Conservation (phyloP, 2,797 vertebrate genomes). For the Phyllotis vaccarum region DNA sequence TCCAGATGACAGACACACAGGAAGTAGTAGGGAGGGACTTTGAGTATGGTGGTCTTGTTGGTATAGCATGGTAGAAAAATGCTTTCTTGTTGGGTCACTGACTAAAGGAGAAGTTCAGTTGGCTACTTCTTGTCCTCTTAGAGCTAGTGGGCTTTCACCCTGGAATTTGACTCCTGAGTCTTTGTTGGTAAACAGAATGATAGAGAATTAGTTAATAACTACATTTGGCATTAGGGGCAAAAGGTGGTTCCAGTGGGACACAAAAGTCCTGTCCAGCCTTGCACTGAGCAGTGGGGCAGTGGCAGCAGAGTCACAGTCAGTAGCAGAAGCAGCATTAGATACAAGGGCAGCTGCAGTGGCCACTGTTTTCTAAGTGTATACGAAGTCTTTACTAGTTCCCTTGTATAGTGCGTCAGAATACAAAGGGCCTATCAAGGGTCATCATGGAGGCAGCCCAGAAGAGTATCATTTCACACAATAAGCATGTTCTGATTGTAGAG, state of each 20-base stretch:
- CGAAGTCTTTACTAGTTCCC: not conserved
- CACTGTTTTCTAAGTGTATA: not conserved
- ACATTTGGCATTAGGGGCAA: not conserved
- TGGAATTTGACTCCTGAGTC: not conserved
- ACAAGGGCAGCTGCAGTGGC: not conserved
- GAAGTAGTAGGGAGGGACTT: not conserved
- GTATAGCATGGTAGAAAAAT: not conserved
- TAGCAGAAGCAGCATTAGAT: not conserved
- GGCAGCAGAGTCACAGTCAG: not conserved
- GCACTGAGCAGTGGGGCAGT: not conserved
- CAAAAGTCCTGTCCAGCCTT: not conserved
- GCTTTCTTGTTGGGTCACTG: not conserved
- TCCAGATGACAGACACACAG: not conserved
- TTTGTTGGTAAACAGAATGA: not conserved
- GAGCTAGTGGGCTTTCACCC: not conserved
- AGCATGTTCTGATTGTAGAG: not conserved
- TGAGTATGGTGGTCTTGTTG: not conserved
- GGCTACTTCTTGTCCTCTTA: not conserved
- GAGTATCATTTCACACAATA: not conserved
- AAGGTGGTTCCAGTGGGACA: not conserved
- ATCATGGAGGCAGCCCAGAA: not conserved
- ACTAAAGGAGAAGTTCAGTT: not conserved
- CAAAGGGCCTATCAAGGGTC: not conserved
- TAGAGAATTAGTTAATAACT: not conserved
- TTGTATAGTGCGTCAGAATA: not conserved